Percentiles rank a stretch among this genome's conserved stretches.
These are phyloP conservation scores for Botia almorhae DNA, from an alignment of 2,797 vertebrate species.

Conservation along the genomic window DNA sequence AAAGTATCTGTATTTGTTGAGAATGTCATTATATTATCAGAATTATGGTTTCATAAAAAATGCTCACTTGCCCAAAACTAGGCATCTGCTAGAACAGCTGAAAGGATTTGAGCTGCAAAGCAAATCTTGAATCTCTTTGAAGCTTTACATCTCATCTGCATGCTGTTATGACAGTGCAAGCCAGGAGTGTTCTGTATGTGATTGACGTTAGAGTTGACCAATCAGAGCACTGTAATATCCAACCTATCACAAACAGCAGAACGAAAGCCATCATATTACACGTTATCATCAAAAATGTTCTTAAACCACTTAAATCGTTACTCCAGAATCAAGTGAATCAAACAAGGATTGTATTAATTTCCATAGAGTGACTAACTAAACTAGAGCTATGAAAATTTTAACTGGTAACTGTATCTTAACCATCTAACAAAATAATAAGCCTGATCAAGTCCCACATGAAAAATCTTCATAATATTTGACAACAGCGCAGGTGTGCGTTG, in stretches of 20 bases:
- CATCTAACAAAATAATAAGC: no score
- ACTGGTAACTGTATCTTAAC: no score
- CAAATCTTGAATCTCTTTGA: not conserved
- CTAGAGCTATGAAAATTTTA: no score
- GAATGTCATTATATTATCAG: not conserved
- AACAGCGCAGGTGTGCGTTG: slow-evolving; percentile 42
- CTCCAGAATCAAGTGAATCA: not conserved
- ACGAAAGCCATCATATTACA: not conserved
- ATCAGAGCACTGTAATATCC: not conserved
- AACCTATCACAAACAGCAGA: not conserved
- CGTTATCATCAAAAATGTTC: not conserved
- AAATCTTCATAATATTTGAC: not conserved
- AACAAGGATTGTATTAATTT: not conserved
- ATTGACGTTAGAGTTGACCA: not conserved
- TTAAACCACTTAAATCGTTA: not conserved
- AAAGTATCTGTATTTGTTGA: not conserved
- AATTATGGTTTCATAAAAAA: not conserved
- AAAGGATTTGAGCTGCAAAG: not conserved
- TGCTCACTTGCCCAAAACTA: not conserved
- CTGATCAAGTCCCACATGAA: not conserved
- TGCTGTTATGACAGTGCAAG: not conserved
- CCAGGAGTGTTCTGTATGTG: no score
- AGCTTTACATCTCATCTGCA: not conserved
- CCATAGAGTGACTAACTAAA: no score
- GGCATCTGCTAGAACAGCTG: not conserved